phyloP scores from a whole-genome alignment of 2,113 vertebrate genomes.

The Petromus typicus region DNA sequence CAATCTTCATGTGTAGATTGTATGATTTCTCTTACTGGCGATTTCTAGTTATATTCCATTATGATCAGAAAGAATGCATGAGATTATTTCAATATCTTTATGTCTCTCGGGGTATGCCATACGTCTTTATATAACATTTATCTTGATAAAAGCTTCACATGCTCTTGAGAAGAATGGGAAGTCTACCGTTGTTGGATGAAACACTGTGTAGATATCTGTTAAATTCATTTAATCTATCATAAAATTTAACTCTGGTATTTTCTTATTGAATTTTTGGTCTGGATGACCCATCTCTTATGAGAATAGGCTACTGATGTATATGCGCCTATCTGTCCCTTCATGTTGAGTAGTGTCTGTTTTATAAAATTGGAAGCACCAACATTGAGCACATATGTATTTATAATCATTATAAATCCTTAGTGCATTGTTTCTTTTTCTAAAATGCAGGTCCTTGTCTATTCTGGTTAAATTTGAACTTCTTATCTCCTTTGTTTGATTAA shows the following conservation, averaged over 20 bases:
- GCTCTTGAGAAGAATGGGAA: not conserved
- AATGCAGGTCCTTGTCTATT: not conserved
- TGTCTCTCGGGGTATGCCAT: not conserved
- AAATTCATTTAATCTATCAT: not conserved
- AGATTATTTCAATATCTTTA: not conserved
- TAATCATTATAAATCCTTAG: not conserved
- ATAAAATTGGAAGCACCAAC: not conserved
- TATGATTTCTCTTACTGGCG: not conserved
- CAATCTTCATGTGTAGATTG: not conserved
- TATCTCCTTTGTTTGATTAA: not conserved
- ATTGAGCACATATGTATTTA: not conserved
- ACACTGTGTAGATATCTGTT: not conserved
- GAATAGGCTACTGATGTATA: not conserved
- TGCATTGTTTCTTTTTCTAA: not conserved
- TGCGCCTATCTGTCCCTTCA: not conserved
- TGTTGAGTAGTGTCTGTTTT: not conserved
- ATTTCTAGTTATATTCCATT: not conserved
- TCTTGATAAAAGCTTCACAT: not conserved
- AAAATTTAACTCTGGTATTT: not conserved
- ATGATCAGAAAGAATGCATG: not conserved
- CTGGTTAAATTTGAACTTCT: not conserved
- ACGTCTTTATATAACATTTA: not conserved
- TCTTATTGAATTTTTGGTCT: not conserved
- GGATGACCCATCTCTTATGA: not conserved
- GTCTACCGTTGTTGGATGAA: not conserved